phyloP scores from a whole-genome alignment of 23 tunicate genomes.

The Ciona savignyi region DNA sequence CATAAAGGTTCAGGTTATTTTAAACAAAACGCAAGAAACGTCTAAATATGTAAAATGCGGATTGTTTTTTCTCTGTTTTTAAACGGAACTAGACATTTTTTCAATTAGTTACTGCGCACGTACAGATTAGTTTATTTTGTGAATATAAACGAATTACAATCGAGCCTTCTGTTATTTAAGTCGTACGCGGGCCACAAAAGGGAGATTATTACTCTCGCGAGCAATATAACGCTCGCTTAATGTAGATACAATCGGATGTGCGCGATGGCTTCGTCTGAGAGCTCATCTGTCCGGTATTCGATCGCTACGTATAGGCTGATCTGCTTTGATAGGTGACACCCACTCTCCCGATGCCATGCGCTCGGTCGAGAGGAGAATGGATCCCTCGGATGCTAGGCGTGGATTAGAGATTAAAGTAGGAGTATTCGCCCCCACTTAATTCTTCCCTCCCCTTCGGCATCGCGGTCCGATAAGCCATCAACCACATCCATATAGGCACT shows the following conservation, averaged over 20 bases:
- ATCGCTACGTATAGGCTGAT: background rate
- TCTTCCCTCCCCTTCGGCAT: background rate
- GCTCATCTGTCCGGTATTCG: slow-evolving; percentile 1
- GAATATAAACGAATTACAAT: no score
- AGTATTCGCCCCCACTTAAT: background rate
- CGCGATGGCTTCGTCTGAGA: slow-evolving; percentile 1
- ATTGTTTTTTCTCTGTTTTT: no score
- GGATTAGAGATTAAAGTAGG: slow-evolving; percentile 1
- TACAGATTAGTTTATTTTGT: no score
- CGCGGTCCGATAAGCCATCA: background rate
- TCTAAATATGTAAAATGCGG: no score
- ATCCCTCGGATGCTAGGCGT: background rate
- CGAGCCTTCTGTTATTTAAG: no score
- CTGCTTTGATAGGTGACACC: slow-evolving; percentile 1
- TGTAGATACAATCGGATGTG: background rate
- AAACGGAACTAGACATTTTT: no score
- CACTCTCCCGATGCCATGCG: background rate
- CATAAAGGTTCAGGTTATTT: no score
- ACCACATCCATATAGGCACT: slow-evolving; percentile 1
- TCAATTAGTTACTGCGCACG: no score
- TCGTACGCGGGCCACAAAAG: background rate
- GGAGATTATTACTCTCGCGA: no score
- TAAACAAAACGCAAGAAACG: no score
- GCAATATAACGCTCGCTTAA: no score
- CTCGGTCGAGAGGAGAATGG: background rate